Percentiles rank a stretch among this genome's conserved stretches.
These are phyloP conservation scores for Hypolimnas misippus DNA, from an alignment of 2,888 invertebrate genomes.

Conservation along the genomic window DNA sequence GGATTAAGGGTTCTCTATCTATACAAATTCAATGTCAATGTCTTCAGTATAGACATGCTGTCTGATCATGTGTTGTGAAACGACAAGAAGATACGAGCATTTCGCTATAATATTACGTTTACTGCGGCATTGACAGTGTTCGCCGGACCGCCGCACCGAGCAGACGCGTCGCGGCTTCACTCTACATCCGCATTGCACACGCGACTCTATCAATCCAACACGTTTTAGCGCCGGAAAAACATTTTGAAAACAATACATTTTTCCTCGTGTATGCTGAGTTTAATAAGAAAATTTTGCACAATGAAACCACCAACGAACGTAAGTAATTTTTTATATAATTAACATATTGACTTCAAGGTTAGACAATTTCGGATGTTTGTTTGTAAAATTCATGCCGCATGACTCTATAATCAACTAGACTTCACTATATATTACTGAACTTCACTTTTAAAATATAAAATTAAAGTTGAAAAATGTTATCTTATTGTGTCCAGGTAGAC, in stretches of 20 bases:
- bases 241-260: slow-evolving; percentile 21
- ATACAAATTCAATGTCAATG: slow-evolving; percentile 37
- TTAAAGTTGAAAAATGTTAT: too few relatives aligned
- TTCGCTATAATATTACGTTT: slow-evolving; percentile 43
- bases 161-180: slow-evolving; percentile 65
- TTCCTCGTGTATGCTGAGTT: slow-evolving; percentile 62
- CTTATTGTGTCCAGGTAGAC: too few relatives aligned
- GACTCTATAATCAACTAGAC: neutral
- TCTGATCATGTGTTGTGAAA: slow-evolving; percentile 23
- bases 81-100: slow-evolving; percentile 19
- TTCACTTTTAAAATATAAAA: too few relatives aligned
- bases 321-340: slow-evolving; percentile 51
- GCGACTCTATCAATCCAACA: slow-evolving; percentile 18
- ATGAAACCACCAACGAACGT: slow-evolving; percentile 79
- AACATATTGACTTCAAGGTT: neutral
- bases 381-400: neutral
- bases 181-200: slow-evolving; percentile 53
- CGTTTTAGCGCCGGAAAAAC: slow-evolving; percentile 19
- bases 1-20: too few relatives aligned
- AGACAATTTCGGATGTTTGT: slow-evolving; percentile 1
- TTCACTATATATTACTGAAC: too few relatives aligned
- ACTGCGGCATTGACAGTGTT: slow-evolving; percentile 59
- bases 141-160: slow-evolving; percentile 60
- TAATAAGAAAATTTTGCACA: slow-evolving; percentile 65
- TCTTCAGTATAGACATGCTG: slow-evolving; percentile 17